Evolutionary conservation across 2,888 invertebrate genomes (phyloP).

Genomic region (Hirtodrosophila cameraria): DNA sequence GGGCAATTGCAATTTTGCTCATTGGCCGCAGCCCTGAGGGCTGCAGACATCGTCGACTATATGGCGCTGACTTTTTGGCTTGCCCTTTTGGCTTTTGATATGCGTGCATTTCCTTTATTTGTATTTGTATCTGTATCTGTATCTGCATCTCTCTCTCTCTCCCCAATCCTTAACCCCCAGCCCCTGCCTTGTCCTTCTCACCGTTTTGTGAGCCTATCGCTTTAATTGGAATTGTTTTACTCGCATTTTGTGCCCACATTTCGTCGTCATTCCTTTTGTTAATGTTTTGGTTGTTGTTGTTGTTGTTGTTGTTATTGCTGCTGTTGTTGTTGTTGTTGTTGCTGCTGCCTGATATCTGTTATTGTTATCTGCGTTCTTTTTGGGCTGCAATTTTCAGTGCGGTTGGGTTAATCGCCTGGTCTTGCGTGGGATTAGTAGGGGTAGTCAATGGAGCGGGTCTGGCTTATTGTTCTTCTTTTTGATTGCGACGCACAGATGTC

Average conservation of each 20-base stretch:
- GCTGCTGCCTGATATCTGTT: constrained; percentile 53
- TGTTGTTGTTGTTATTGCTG: constrained; percentile 23
- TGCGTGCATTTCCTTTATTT: constrained; percentile 55
- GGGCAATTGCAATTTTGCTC: constrained; percentile 35
- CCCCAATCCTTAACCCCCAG: not conserved
- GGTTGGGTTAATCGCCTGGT: constrained; percentile 62
- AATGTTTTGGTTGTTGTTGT: too few species aligned
- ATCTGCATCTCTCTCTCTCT: constrained; percentile 10
- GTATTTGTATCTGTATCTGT: constrained; percentile 21
- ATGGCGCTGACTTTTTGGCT: constrained; percentile 44
- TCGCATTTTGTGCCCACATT: constrained; percentile 62
- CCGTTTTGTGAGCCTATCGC: constrained; percentile 44
- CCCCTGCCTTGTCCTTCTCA: not conserved
- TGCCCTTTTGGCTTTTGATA: constrained; percentile 41
- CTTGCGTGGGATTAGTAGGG: constrained; percentile 64
- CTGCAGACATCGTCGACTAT: constrained; percentile 17
- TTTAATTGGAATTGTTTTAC: constrained; percentile 71
- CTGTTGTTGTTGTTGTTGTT: constrained; percentile 11
- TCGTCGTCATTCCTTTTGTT: constrained; percentile 49
- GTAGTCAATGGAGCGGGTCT: constrained; percentile 6
- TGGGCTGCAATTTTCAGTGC: constrained; percentile 61
- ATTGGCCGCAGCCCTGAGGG: constrained; percentile 38
- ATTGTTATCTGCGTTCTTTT: constrained; percentile 60
- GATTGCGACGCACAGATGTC: constrained; percentile 68
- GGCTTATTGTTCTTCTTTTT: constrained; percentile 61